Base-by-base conservation (phyloP, 2,888 invertebrate genomes). In the Drosophila infuscata region DNA sequence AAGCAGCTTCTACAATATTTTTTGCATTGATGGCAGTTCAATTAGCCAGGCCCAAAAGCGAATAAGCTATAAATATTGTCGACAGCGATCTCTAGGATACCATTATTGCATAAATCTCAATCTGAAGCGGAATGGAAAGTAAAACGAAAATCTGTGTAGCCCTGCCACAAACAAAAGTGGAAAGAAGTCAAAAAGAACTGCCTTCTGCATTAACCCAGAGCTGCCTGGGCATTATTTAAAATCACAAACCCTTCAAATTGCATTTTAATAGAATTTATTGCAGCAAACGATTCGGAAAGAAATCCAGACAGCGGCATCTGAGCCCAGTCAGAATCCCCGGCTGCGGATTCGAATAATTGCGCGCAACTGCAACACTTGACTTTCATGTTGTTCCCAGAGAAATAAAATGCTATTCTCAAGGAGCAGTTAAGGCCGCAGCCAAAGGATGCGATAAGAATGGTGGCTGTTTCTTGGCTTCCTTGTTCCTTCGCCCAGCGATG, bases 211-310 rank as follows among this genome's bases (percentile, higher is more conserved):
- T 72, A 81, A 70, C 64, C 69, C 71, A 46, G 53, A 69, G 56
- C 43, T 72, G 68, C 65, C 78, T 70, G 78, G 81, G 85, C 83
- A 79, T 87, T 89, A 89, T 87, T 89, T 89, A 85, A 88, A 88
- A 85, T 88, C 88, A 81, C 74, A 85, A 83, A 71, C 81, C 83
- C 88, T 85, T 88, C 89, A 89, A 88, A 88, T 88, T 88, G 87
- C 88, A 89, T 88, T 88, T 88, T 89, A 88, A 88, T 89, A 83
- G 89, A 88, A 88, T 88, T 88, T 88, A 89, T 88, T 88, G 89
- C 83, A 74, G 77, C 79, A 82, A 83, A 76, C 83, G 71, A 73
- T 74, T 74, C 76, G 70, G 68, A 73, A 67, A 63, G 74, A 79
- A 74, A 74, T 74, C 69, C 75, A 72, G 66, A 65, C 60, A 74